Conservation (phyloP, 23 tunicate species). For the Aplidium turbinatum region DNA sequence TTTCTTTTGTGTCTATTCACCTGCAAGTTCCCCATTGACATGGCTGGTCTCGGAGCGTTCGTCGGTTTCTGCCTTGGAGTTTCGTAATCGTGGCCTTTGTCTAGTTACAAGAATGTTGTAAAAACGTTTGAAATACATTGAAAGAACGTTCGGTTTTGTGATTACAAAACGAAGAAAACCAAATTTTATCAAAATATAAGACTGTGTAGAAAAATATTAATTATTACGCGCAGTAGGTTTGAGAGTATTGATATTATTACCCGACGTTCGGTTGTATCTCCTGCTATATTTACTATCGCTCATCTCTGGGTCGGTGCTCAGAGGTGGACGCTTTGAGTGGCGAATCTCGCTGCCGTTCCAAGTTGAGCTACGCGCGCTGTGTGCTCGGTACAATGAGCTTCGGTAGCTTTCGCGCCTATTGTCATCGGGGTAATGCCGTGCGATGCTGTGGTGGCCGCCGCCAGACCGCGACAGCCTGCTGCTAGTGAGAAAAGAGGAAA, state of each 20-base stretch:
- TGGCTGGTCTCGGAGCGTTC: constrained; percentile 57
- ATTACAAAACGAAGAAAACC: not conserved
- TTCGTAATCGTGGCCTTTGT: too few species aligned
- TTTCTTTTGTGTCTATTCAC: constrained; percentile 2
- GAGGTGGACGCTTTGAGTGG: not conserved
- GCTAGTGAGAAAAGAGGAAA: constrained; percentile 16
- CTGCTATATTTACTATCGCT: not conserved
- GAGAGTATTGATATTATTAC: too few species aligned
- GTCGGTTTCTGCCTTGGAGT: too few species aligned
- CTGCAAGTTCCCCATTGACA: constrained; percentile 69
- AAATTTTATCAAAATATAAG: not conserved
- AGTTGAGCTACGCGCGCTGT: constrained; percentile 12
- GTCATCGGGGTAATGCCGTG: not conserved
- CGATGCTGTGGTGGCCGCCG: constrained; percentile 1
- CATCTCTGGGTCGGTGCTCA: not conserved
- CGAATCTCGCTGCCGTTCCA: constrained; percentile 25
- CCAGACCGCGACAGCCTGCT: constrained; percentile 20
- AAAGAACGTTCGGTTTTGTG: not conserved
- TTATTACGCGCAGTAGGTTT: too few species aligned
- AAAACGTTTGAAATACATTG: too few species aligned
- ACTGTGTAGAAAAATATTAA: too few species aligned
- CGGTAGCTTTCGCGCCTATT: not conserved
- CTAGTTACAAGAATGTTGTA: too few species aligned
- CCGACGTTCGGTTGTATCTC: too few species aligned
- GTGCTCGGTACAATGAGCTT: not conserved